Conservation (phyloP, 2,113 vertebrate genomes). For the Phrynosoma blainvillii region DNA sequence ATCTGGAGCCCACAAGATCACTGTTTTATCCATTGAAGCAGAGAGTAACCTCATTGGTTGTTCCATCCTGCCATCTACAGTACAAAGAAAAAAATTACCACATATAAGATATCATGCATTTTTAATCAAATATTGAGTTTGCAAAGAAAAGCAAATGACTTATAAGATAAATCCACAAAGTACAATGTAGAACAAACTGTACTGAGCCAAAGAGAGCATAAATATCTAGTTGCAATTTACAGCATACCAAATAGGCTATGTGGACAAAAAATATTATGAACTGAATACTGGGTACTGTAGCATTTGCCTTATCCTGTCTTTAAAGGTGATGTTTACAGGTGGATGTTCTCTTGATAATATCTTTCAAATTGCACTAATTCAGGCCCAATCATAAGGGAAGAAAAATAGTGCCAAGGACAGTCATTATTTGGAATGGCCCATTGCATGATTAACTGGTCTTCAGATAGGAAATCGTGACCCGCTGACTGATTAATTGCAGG, state of each 20-base stretch:
- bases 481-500: background rate
- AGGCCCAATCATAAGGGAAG: background rate
- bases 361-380: background rate
- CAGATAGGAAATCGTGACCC: background rate
- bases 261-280: background rate
- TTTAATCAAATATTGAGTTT: background rate
- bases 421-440: background rate
- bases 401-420: background rate
- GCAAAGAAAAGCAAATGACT: background rate
- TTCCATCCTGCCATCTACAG: slow-evolving; percentile 84
- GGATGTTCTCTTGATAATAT: background rate
- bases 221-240: background rate
- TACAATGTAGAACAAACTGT: background rate
- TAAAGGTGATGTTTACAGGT: background rate
- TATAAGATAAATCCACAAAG: rapidly evolving
- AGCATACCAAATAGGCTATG: background rate
- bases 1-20: slow-evolving; percentile 97
- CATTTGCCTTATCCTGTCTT: background rate
- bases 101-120: background rate
- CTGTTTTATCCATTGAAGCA: slow-evolving; percentile 97
- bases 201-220: background rate
- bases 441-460: background rate
- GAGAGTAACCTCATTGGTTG: slow-evolving; percentile 90
- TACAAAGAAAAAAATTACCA: slow-evolving; percentile 61
- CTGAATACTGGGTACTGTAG: background rate